phyloP scores from a whole-genome alignment of 2,888 invertebrate genomes.

The Drosophila emarginata region DNA sequence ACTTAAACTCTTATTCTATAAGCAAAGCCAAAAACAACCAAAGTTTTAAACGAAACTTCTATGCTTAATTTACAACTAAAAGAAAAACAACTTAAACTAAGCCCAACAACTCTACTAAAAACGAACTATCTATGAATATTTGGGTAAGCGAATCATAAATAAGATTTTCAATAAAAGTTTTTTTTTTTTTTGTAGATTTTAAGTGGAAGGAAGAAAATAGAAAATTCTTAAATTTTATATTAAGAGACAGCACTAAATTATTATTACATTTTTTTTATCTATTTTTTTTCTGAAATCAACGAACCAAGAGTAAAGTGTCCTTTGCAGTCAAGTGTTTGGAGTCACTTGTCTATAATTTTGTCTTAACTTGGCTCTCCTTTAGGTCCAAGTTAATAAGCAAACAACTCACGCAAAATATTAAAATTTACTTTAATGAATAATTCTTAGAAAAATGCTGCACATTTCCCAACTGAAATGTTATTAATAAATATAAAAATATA shows the following conservation, averaged over 20 bases:
- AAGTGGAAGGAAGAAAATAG: neutral
- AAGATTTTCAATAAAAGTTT: neutral
- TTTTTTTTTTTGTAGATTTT: too few species aligned
- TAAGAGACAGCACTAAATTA: neutral
- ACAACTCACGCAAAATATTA: neutral
- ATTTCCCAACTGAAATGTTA: neutral
- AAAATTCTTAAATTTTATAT: too few species aligned
- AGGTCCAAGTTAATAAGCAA: neutral
- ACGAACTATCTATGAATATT: slow-evolving; percentile 82
- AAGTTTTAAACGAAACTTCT: slow-evolving; percentile 24
- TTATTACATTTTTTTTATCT: neutral
- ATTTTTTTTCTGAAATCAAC: neutral
- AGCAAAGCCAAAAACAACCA: slow-evolving; percentile 5
- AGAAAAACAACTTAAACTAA: slow-evolving; percentile 44
- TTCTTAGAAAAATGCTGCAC: neutral
- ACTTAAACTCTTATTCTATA: slow-evolving; percentile 7
- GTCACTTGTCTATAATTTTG: neutral
- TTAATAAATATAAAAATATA: too few species aligned
- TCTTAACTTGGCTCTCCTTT: neutral
- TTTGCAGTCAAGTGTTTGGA: neutral
- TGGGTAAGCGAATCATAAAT: slow-evolving; percentile 76
- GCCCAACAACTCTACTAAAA: slow-evolving; percentile 40
- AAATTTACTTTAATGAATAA: neutral
- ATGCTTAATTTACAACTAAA: slow-evolving; percentile 26
- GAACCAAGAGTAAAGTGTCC: neutral